Percentiles rank a stretch among this genome's conserved stretches.
Conservation (phyloP, 2,797 vertebrate genomes). For the Gobionotothen gibberifrons region DNA sequence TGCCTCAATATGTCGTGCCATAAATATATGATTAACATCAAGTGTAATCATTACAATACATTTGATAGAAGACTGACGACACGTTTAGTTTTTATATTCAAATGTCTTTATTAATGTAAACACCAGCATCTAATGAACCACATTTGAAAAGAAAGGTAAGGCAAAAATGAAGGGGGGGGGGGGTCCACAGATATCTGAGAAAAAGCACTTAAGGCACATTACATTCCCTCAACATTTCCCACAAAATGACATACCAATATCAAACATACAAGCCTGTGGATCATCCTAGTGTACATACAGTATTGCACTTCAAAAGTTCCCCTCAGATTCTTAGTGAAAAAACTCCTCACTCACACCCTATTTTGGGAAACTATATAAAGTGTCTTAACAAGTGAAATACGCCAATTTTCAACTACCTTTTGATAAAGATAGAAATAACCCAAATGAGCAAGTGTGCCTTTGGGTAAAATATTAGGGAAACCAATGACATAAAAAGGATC, state of each 20-base stretch:
- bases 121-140: conserved; percentile 57
- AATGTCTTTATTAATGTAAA: conserved; percentile 73
- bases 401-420: not conserved
- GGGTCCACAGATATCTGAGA: conserved; percentile 43
- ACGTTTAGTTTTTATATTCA: conserved; percentile 44
- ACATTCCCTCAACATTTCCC: conserved; percentile 2
- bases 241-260: not conserved
- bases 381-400: not conserved
- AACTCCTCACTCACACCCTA: not conserved
- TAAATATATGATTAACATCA: not conserved
- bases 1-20: not conserved
- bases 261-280: conserved; percentile 15
- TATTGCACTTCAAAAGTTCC: conserved; percentile 51
- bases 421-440: not conserved
- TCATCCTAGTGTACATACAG: conserved; percentile 34
- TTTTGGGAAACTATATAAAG: not conserved
- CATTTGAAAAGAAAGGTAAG: conserved; percentile 67
- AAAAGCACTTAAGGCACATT: conserved; percentile 69
- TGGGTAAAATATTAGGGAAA: conserved; percentile 34
- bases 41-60: not conserved
- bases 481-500: conserved; percentile 4
- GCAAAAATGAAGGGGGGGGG: conserved; percentile 19
- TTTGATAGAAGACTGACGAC: not conserved
- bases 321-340: conserved; percentile 39
- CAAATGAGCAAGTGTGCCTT: conserved; percentile 14